Conservation (phyloP, 35 echinoderm and acorn worm species). For the Ptychodera flava region DNA sequence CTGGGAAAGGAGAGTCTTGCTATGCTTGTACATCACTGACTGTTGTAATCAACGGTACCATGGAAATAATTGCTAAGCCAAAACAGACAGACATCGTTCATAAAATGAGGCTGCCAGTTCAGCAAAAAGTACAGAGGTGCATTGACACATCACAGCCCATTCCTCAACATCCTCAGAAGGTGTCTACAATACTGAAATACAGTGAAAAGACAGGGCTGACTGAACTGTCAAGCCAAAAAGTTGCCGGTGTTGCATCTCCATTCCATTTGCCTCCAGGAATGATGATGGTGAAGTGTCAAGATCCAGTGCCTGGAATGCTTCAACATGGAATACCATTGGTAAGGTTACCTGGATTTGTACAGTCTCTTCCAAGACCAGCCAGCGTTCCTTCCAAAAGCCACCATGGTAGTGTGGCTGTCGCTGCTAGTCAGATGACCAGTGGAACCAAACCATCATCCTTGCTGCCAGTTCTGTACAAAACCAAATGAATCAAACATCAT, state of each 20-base stretch:
- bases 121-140: neutral
- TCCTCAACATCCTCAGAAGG: neutral
- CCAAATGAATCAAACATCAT: neutral
- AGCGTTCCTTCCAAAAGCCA: neutral
- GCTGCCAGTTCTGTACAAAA: neutral
- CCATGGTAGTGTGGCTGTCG: neutral
- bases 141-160: neutral
- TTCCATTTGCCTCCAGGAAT: neutral
- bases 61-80: neutral
- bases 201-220: neutral
- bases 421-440: neutral
- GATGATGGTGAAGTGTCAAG: neutral
- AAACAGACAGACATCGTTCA: neutral
- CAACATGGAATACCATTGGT: neutral
- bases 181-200: neutral
- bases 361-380: neutral
- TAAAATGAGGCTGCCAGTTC: neutral
- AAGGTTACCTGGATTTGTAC: neutral
- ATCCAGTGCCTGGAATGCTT: neutral
- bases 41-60: neutral
- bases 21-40: neutral
- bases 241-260: neutral
- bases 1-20: neutral
- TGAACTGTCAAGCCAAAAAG: neutral
- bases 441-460: neutral